phyloP scores from a whole-genome alignment of 2,797 vertebrate species.

The Hoplostethus atlanticus region DNA sequence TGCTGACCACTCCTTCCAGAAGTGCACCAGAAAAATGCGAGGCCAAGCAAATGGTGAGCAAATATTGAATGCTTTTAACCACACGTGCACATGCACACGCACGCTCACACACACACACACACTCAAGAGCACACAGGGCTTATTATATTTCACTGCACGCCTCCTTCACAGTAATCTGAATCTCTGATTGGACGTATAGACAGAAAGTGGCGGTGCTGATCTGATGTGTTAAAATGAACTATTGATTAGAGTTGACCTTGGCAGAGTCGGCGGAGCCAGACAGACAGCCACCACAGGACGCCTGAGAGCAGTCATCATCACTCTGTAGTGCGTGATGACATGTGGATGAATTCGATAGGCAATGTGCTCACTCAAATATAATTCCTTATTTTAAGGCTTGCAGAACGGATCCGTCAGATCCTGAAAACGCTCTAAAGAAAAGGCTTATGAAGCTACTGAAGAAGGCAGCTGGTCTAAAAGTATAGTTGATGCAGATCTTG shows the following conservation, averaged over 20 bases:
- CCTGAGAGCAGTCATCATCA: conserved; percentile 10
- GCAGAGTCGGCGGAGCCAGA: conserved; percentile 15
- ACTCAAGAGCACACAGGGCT: not conserved
- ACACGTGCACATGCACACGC: not conserved
- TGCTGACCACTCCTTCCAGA: conserved; percentile 14
- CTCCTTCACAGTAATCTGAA: conserved; percentile 7
- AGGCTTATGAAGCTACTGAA: no score
- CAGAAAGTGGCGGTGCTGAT: not conserved
- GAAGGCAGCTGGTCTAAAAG: not conserved
- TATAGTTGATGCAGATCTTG: not conserved
- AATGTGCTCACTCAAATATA: not conserved
- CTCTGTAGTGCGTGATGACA: not conserved
- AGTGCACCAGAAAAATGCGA: conserved; percentile 12
- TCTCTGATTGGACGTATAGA: not conserved
- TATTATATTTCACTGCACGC: not conserved
- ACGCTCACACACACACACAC: not conserved
- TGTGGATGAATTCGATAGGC: not conserved
- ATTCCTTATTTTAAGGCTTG: conserved; percentile 8
- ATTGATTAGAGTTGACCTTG: conserved; percentile 46
- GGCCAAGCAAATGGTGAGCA: not conserved
- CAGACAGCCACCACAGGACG: conserved; percentile 16
- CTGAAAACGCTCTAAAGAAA: not conserved
- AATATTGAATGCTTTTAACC: not conserved
- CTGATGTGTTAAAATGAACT: conserved; percentile 10
- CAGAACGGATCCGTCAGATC: not conserved